Evolutionary conservation across 2,888 invertebrate genomes (phyloP).

Genomic region (Pammene fasciana): DNA sequence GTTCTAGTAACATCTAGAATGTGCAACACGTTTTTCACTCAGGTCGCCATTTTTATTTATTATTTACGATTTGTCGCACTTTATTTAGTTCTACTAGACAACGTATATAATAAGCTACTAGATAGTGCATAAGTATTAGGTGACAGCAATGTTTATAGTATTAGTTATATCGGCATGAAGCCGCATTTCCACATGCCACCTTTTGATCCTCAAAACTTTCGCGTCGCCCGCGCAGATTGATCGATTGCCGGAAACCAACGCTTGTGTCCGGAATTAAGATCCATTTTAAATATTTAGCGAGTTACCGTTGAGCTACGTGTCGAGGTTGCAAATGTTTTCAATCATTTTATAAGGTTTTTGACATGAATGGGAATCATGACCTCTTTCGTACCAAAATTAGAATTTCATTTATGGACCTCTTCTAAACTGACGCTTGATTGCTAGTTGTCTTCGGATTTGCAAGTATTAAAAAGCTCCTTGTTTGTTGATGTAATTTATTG

Average conservation of each 20-base stretch:
- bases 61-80: too few species aligned
- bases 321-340: slow-evolving; percentile 7
- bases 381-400: neutral
- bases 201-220: slow-evolving; percentile 2
- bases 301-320: slow-evolving; percentile 34
- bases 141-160: too few species aligned
- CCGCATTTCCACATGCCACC: slow-evolving; percentile 14
- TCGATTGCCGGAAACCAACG: slow-evolving; percentile 43
- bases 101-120: too few species aligned
- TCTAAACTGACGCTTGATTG: too few species aligned
- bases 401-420: neutral
- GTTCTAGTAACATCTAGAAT: too few species aligned
- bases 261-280: slow-evolving; percentile 37
- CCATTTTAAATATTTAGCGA: slow-evolving; percentile 41
- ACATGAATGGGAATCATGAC: neutral
- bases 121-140: too few species aligned
- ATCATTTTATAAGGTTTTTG: slow-evolving; percentile 15
- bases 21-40: too few species aligned
- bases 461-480: too few species aligned
- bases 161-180: neutral
- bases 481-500: too few species aligned
- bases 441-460: too few species aligned
- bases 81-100: too few species aligned
- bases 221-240: slow-evolving; percentile 43
- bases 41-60: too few species aligned